Evolutionary conservation across 2,888 invertebrate species (phyloP), one percentile per base, ranked within the genome.

Genomic region (Epirrita christyi): DNA sequence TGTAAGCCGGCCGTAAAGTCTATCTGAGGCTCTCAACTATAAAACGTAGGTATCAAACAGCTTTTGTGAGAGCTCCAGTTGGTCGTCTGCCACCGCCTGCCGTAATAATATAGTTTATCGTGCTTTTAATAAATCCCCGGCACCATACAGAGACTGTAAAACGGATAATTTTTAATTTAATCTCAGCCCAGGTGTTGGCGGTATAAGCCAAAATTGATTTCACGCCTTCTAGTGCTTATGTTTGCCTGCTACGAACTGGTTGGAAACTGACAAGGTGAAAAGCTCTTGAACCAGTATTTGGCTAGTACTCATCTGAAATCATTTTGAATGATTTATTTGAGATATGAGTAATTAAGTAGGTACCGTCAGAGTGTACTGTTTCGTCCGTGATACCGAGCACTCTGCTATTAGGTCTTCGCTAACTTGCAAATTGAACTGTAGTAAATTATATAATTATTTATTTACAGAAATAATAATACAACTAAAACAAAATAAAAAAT

Each of bases 131-230:
- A 82, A 84, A 84, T 80, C 73, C 61, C 66, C 69, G 65, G 67
- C 68, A 66, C 74, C 72, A 75, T 77, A 76, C 70, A 63, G 67
- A 72, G 76, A 74, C 78, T 72, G 74, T 86, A 81, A 84, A 86
- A 83, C 62, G 66, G 71, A 76, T 80, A 77, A 78, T 81, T 85
- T 82, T 86, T 86, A 84, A 88, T 88, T 87, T 76, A 86, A 83
- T 78, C 73, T 67, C 70, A 62, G 75, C 21, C 81, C 86, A 85
- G 87, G 87, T 88, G 88, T 76, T 73, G 83, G 84, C 78, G 87
- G 87, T 88, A 87, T 76, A 73, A 84, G 84, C 78, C 59, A 66
- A 60, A 74, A 71, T 63, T 58, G 73, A 78, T 80, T 83, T 80
- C 73, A 78, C 72, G 77, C 71, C 59, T 74, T 59, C 63, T 66